Base-by-base conservation (phyloP, 2,888 invertebrate genomes). In the Drosophila tanythrix region DNA sequence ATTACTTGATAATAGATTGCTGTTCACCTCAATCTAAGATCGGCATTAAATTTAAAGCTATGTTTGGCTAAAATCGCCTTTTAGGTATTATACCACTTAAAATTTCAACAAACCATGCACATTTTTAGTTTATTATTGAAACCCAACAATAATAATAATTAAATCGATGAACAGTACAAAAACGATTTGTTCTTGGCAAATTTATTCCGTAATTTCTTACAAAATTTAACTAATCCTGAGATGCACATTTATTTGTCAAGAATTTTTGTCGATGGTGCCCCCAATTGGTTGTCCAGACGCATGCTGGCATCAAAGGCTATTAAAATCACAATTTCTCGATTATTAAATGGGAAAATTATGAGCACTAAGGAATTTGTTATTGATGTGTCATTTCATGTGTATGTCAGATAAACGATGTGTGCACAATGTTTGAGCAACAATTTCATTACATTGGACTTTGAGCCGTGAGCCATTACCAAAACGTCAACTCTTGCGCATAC, bases 301-400 rank as follows among this genome's bases (percentile, higher is more conserved):
- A 48, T 56, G 48, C 33, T 33, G 31, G 11, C 27, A 55, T 38
- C 57, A 73, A 73, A 48, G 70, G 73, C 79, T 88, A 82, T 85
- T 85, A 79, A 82, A 82, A 76, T 76, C 71, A 66, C 69, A 81
- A 65, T 70, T 65, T 72, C 55, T 60, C 62, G 50, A 65, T 68
- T 84, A 70, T 67, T 83, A 86, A 86, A 78, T 66, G 83, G 31
- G 63, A 75, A 77, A 87, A 82, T 84, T 70, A 79, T 84, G 79
- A 64, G 65, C 65, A 76, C 57, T 69, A 72, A 78, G 76, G 72
- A 86, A 86, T 86, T 83, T 74, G 65, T 71, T 69, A 77, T 69
- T 76, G 59, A 66, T 77, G 65, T 77, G 10, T 33, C 33, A 33
- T 73, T 65, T 53, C 62, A 36, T 59, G 64, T 58, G 33, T 33